Evolutionary conservation across 2,797 vertebrate species (phyloP).

Genomic region (Aythya fuligula): DNA sequence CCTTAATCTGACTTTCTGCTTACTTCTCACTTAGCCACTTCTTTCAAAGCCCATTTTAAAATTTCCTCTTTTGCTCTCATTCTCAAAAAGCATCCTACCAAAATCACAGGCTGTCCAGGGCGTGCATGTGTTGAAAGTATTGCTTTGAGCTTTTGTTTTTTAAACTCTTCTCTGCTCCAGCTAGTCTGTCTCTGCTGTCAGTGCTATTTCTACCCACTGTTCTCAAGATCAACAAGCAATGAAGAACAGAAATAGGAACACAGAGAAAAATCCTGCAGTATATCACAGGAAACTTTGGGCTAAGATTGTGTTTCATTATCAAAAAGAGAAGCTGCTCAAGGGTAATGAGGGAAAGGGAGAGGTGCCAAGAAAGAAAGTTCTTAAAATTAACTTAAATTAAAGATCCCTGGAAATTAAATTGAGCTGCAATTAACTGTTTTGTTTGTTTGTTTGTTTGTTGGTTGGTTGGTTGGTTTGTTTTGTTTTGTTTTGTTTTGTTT

Average conservation of each 20-base stretch:
- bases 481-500: no score
- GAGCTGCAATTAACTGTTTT: background rate
- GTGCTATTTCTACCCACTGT: background rate
- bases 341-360: background rate
- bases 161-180: rapidly evolving
- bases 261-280: background rate
- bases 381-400: background rate
- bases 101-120: background rate
- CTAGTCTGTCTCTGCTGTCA: background rate
- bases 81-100: background rate
- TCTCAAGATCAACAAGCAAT: background rate
- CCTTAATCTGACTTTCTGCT: background rate
- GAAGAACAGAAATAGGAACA: background rate
- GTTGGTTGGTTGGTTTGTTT: no score
- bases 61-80: background rate
- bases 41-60: background rate
- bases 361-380: background rate
- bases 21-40: background rate
- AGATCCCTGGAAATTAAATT: background rate
- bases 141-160: background rate
- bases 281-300: background rate
- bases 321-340: background rate
- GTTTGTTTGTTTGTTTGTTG: background rate
- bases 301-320: background rate
- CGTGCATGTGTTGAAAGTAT: background rate